Base-by-base conservation (phyloP, 2,797 vertebrate species). In the Catostomus latipinnis region DNA sequence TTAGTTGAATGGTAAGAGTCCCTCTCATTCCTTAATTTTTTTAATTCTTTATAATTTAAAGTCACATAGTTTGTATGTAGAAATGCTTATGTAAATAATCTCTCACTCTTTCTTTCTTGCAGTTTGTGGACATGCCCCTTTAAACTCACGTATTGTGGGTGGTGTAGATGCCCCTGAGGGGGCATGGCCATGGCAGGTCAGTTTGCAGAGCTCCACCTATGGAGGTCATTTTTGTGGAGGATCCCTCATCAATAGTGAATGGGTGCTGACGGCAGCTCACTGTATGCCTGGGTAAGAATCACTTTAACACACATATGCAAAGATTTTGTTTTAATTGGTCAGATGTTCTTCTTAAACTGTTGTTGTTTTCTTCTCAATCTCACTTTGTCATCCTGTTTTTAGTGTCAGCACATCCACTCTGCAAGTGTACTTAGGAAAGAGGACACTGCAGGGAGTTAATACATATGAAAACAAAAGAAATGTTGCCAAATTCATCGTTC, bases 161-260 rank as follows among this genome's bases (percentile, higher is more conserved):
- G 84, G 79, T 18, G 61, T 71, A 46, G 7, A 60, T 66, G 72
- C 76, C 4, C 1, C 34, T 34, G 16, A 74, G 4, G 82, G 84
- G 14, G 65, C 72, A 0, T 86, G 84, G 84, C 84, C 82, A 1
- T 86, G 84, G 84, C 84, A 86, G 68, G 79, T 80, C 57, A 86
- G 84, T 66, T 58, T 86, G 18, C 67, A 83, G 0, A 73, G 62
- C 46, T 0, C 45, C 0, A 6, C 0, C 1, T 60, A 8, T 5
- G 63, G 48, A 14, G 45, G 65, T 10, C 82, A 83, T 70, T 81
- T 85, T 67, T 85, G 84, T 1, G 82, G 84, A 66, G 82, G 84
- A n/a, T 80, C 79, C 10, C 82, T 85, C 4, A 81, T 85, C 34
- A 84, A 66, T 60, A 77, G 5, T 9, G 46, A 84, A 52, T 86